These are phyloP conservation scores for Bellardia bayeri DNA, from an alignment of 2,888 invertebrate genomes.

Conservation along the genomic window DNA sequence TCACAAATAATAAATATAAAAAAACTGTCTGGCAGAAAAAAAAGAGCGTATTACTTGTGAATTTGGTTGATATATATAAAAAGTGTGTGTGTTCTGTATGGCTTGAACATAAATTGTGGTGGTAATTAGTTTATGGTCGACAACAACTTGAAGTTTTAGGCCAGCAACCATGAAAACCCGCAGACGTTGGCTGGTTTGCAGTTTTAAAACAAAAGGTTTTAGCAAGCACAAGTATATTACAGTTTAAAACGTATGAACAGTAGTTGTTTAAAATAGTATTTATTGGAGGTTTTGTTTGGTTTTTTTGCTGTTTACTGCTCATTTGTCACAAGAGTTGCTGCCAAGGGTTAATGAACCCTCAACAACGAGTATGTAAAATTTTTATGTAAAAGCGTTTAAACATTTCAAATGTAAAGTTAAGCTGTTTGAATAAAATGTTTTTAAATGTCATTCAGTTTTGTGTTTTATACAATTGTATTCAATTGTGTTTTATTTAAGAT, in stretches of 20 bases:
- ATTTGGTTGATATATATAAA: neutral
- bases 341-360: neutral
- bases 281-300: neutral
- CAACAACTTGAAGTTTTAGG: conserved; percentile 54
- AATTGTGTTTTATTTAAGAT: too few species aligned
- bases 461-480: neutral
- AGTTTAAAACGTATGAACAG: neutral
- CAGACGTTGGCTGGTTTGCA: neutral
- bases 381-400: too few species aligned
- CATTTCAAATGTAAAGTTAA: too few species aligned
- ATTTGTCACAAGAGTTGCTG: neutral
- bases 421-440: too few species aligned
- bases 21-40: neutral
- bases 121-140: conserved; percentile 59
- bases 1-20: conserved; percentile 47
- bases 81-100: conserved; percentile 19
- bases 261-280: conserved; percentile 4
- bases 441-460: neutral
- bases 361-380: neutral
- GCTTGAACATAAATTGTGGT: conserved; percentile 59
- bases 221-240: neutral
- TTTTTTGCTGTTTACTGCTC: neutral
- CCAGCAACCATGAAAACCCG: conserved; percentile 1
- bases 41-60: neutral
- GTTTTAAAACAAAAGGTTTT: neutral